These are phyloP conservation scores for Anadara kagoshimensis DNA, from an alignment of 1,140 invertebrate species.

Conservation along the genomic window DNA sequence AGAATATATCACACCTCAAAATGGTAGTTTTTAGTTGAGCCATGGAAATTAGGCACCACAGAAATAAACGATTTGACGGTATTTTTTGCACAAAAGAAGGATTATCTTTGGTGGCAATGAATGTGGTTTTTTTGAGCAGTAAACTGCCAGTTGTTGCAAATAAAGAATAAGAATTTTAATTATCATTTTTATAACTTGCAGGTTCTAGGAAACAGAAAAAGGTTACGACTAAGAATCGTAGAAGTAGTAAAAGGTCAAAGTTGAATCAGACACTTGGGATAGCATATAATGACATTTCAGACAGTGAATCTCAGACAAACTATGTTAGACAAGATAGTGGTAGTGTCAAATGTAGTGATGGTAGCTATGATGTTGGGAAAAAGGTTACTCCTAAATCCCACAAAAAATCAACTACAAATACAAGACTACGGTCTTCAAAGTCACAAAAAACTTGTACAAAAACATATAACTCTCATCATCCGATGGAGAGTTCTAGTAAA, in stretches of 20 bases:
- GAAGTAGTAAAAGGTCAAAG: slow-evolving; percentile 8
- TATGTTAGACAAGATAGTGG: background rate
- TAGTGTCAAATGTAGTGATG: background rate
- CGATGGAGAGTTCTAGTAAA: background rate
- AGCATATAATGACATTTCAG: slow-evolving; percentile 4
- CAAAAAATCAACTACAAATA: background rate
- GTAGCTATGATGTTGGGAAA: slow-evolving; percentile 13
- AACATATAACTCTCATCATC: background rate
- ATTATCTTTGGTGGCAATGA: background rate
- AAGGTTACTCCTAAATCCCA: background rate
- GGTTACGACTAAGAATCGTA: background rate
- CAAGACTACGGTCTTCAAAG: too few species aligned
- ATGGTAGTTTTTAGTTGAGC: too few species aligned
- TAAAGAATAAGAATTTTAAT: background rate
- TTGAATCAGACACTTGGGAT: slow-evolving; percentile 14
- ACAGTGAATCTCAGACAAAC: slow-evolving; percentile 14
- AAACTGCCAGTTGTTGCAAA: background rate
- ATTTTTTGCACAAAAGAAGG: background rate
- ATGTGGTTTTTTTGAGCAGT: background rate
- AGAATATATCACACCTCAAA: too few species aligned
- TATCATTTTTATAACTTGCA: background rate
- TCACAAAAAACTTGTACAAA: background rate
- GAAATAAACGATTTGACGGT: too few species aligned
- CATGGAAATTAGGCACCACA: too few species aligned
- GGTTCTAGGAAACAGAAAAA: background rate